Evolutionary conservation across 2,113 vertebrate genomes (phyloP), one percentile per base, ranked within the genome.

Genomic region (Brevimyrus niger): DNA sequence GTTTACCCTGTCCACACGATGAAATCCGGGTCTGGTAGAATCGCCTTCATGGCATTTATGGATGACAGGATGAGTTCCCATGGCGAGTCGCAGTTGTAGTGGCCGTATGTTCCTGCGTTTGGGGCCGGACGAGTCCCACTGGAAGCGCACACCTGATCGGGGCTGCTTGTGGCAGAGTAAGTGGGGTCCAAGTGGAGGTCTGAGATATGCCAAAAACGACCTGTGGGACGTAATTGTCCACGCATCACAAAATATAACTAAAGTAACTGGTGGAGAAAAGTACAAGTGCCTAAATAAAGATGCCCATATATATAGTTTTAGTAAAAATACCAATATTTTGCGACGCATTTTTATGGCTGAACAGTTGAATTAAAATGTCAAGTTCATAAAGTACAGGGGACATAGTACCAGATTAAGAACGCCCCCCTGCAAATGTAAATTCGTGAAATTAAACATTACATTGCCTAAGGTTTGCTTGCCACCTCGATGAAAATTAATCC

Each of bases 1-100:
- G 35, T 80, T 95, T 94, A 99, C 98, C 98, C 98, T 0, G 97
- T 99, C 98, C 98, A 99, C 44, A 99, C 89, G 86, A 99, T 97
- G 94, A 99, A 99, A 94, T 98, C 97, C 0, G 96, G 98, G 35
- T 93, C 87, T 0, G 92, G 96, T 87, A 96, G 95, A 46, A 96
- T 96, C 9, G 10, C 50, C 92, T 93, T 96, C 98, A 98, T 98
- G 88, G 97, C 95, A 3, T 94, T 89, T 76, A 96, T 48, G 2
- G 97, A 96, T 23, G 97, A 97, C 92, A 92, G 92, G 19, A 99
- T 96, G 8, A 99, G 97, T 0, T 27, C 35, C 97, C 96, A 97
- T 3, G 98, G 97, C 0, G 98, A 94, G 42, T 99, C 98, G 80
- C 98, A 99, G 10, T 93, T 91, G 92, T 98, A 97, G 90, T 97